A percentile compares a stretch with the other conserved stretches of the same genome.
Conservation (phyloP, 1,140 invertebrate genomes). For the Drosophila bifasciata region DNA sequence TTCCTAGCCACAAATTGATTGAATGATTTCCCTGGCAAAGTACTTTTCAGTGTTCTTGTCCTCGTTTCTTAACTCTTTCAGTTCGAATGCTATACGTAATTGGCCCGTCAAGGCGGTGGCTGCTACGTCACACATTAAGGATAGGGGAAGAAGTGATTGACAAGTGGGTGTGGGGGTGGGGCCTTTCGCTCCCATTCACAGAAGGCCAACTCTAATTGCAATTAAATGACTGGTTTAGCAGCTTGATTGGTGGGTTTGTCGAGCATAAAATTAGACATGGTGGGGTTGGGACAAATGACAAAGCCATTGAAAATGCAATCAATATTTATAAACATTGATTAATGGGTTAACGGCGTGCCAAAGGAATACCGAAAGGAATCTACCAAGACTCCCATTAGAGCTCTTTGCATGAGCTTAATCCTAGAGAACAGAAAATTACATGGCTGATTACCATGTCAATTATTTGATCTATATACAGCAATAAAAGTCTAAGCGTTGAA, state of each 20-base stretch:
- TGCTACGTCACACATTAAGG: constrained; percentile 37
- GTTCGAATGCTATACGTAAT: constrained; percentile 35
- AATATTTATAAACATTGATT: too few relatives aligned
- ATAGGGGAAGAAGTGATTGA: constrained; percentile 31
- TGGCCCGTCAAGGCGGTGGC: constrained; percentile 34
- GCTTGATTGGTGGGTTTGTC: neutral
- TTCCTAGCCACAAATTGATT: constrained; percentile 33
- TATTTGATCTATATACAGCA: too few relatives aligned
- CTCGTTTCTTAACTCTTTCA: constrained; percentile 4
- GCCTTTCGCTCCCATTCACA: neutral
- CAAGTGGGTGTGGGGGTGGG: constrained; percentile 31
- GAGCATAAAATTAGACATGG: too few relatives aligned
- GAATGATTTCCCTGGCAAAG: constrained; percentile 21
- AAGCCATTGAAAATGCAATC: neutral
- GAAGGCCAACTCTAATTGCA: constrained; percentile 39
- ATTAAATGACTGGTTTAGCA: constrained; percentile 32
- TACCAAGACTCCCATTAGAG: too few relatives aligned
- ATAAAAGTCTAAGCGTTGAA: too few relatives aligned
- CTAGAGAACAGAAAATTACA: too few relatives aligned
- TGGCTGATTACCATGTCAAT: too few relatives aligned
- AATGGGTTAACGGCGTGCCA: too few relatives aligned
- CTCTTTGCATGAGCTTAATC: too few relatives aligned
- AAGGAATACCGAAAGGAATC: too few relatives aligned
- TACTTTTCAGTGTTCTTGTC: constrained; percentile 36
- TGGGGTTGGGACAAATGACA: constrained; percentile 1